Evolutionary conservation across 2,888 invertebrate species (phyloP).

Genomic region (Tachina grossa): DNA sequence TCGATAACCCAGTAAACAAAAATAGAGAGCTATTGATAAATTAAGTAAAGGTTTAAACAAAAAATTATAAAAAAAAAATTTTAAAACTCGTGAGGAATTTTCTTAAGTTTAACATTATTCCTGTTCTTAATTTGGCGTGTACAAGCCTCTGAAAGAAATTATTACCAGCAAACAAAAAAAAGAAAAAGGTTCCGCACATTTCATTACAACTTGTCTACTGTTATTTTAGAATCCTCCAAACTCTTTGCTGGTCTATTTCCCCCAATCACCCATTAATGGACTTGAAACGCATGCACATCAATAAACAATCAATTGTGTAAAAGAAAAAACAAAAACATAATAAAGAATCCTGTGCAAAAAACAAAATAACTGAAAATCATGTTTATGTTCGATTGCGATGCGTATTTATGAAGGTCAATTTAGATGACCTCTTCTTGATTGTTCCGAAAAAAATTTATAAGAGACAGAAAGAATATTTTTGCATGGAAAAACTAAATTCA

Average conservation of each 20-base stretch:
- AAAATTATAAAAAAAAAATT: no score
- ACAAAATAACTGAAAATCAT: conserved; percentile 39
- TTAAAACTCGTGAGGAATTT: no score
- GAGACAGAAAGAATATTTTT: conserved; percentile 13
- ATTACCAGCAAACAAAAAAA: no score
- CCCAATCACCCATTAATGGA: neutral
- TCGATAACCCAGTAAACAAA: neutral
- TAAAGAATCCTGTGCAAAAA: conserved; percentile 1
- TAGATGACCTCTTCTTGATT: conserved; percentile 62
- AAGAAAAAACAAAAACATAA: conserved; percentile 20
- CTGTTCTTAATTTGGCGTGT: no score
- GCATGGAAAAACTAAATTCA: conserved; percentile 21
- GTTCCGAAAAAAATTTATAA: neutral
- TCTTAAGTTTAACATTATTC: no score
- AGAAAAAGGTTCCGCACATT: neutral
- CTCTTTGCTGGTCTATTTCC: conserved; percentile 31
- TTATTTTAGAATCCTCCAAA: no score
- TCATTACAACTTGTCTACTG: no score
- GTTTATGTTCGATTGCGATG: conserved; percentile 61
- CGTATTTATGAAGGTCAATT: conserved; percentile 70
- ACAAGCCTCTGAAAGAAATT: no score
- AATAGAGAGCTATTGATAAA: neutral
- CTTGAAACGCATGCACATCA: conserved; percentile 53
- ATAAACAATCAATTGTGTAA: conserved; percentile 63
- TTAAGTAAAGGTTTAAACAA: no score